These are phyloP conservation scores for Xiphias gladius DNA, from an alignment of 2,113 vertebrate genomes.

Conservation along the genomic window DNA sequence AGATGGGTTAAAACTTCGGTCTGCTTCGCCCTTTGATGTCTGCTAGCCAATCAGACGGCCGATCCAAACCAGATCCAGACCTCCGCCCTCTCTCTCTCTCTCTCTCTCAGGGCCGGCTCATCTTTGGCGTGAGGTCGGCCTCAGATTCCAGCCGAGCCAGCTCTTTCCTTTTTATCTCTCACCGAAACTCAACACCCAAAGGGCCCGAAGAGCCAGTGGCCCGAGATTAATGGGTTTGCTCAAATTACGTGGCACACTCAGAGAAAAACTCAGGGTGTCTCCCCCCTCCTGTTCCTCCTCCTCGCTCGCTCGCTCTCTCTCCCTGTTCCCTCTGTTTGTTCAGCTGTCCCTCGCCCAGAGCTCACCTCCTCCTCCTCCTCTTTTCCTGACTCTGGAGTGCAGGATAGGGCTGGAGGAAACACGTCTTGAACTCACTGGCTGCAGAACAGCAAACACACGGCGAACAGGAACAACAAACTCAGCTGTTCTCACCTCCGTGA, in stretches of 20 bases:
- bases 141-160: conserved; percentile 69
- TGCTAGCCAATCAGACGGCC: conserved; percentile 47
- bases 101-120: conserved; percentile 18
- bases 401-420: conserved; percentile 42
- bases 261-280: conserved; percentile 32
- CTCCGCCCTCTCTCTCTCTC: conserved; percentile 42
- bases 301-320: not conserved
- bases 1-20: conserved; percentile 3
- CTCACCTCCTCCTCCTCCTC: not conserved
- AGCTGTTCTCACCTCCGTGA: conserved; percentile 26
- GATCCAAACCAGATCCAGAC: conserved; percentile 53
- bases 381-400: conserved; percentile 46
- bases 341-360: conserved; percentile 60
- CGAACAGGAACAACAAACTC: conserved; percentile 35
- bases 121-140: conserved; percentile 39
- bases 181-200: conserved; percentile 75
- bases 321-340: conserved; percentile 67
- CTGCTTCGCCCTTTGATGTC: conserved; percentile 47
- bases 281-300: conserved; percentile 13
- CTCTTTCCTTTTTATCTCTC: conserved; percentile 73
- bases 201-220: conserved; percentile 48
- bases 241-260: conserved; percentile 66
- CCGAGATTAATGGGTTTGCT: conserved; percentile 73
- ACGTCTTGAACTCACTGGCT: conserved; percentile 35
- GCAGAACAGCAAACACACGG: conserved; percentile 28